Evolutionary conservation across 1,140 invertebrate genomes (phyloP).

Genomic region (Nautilus pompilius): DNA sequence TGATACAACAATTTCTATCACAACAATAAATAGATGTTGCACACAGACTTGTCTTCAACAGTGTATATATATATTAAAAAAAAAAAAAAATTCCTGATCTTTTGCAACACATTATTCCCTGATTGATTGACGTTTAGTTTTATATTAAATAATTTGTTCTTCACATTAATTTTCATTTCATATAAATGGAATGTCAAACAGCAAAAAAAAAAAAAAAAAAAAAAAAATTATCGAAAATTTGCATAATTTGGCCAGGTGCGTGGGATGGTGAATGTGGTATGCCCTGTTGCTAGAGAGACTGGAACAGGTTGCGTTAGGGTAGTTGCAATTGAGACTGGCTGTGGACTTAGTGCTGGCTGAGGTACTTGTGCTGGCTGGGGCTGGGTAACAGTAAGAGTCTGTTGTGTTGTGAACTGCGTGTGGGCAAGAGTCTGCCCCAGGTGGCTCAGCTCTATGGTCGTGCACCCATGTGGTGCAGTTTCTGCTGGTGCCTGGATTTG

Average conservation of each 20-base stretch:
- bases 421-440: slow-evolving; percentile 47
- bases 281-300: not conserved
- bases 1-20: too few relatives aligned
- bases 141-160: too few relatives aligned
- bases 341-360: slow-evolving; percentile 8
- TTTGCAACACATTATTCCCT: too few relatives aligned
- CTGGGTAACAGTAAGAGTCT: slow-evolving; percentile 8
- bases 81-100: too few relatives aligned
- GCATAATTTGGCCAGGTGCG: not conserved
- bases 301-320: not conserved
- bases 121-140: too few relatives aligned
- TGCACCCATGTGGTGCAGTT: slow-evolving; percentile 15
- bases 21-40: too few relatives aligned
- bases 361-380: not conserved
- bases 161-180: too few relatives aligned
- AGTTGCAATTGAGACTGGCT: not conserved
- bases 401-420: slow-evolving; percentile 23
- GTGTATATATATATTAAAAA: too few relatives aligned
- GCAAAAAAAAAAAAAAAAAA: too few relatives aligned
- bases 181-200: too few relatives aligned
- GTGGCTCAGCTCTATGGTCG: slow-evolving; percentile 50
- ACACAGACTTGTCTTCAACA: too few relatives aligned
- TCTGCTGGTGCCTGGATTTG: slow-evolving; percentile 30
- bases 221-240: too few relatives aligned
- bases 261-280: not conserved